phyloP scores from a whole-genome alignment of 2,113 vertebrate species.

The Calidris pygmaea region DNA sequence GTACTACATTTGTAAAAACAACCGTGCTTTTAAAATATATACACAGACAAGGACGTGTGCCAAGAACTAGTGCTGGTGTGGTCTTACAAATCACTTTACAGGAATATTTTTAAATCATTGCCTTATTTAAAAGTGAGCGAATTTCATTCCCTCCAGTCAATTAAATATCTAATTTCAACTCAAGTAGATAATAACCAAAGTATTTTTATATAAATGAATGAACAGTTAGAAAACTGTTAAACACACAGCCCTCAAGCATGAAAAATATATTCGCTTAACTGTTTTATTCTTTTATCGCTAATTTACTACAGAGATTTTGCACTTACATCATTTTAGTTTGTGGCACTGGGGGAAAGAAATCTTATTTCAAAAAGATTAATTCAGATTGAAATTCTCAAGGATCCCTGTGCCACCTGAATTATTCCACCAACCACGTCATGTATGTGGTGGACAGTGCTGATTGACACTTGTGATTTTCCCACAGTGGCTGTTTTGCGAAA shows the following conservation, averaged over 20 bases:
- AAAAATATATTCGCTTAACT: conserved; percentile 68
- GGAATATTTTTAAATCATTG: conserved; percentile 77
- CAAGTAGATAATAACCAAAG: conserved; percentile 74
- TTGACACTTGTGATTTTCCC: neutral
- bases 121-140: conserved; percentile 71
- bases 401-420: neutral
- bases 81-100: conserved; percentile 78
- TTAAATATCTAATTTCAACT: conserved; percentile 80
- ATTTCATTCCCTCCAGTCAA: conserved; percentile 78
- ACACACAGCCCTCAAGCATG: conserved; percentile 67
- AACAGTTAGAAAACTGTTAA: conserved; percentile 76
- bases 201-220: conserved; percentile 74
- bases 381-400: neutral
- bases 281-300: conserved; percentile 73
- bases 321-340: conserved; percentile 40
- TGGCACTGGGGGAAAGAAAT: conserved; percentile 28
- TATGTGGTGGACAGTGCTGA: neutral
- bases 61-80: conserved; percentile 79
- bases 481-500: neutral
- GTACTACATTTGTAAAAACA: conserved; percentile 81
- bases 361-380: conserved; percentile 47
- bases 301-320: conserved; percentile 65
- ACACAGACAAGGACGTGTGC: conserved; percentile 70
- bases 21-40: conserved; percentile 77
- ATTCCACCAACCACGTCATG: neutral